Conservation (phyloP, 2,113 vertebrate genomes). For the Calypte anna region DNA sequence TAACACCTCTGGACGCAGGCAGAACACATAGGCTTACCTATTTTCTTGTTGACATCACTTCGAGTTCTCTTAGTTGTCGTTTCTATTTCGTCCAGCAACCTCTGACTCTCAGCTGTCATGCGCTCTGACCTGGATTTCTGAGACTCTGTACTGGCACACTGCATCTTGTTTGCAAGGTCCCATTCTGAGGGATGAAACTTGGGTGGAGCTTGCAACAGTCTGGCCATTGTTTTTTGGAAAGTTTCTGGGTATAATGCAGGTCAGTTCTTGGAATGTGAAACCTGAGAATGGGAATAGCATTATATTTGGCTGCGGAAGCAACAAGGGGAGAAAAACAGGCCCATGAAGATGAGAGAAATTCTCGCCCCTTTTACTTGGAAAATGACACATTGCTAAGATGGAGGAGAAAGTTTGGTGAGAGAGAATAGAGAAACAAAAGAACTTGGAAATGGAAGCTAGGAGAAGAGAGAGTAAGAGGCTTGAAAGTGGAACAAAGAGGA, state of each 20-base stretch:
- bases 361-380: too few species aligned
- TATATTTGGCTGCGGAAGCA: not conserved
- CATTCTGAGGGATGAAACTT: conserved; percentile 80
- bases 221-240: conserved; percentile 78
- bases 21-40: conserved; percentile 78
- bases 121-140: conserved; percentile 81
- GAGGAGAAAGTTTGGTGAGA: not conserved
- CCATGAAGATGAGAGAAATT: too few species aligned
- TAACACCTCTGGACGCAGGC: not conserved
- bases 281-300: conserved; percentile 8
- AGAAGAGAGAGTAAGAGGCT: not conserved
- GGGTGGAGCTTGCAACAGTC: conserved; percentile 57
- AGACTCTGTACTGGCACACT: conserved; percentile 72
- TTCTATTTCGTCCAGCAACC: conserved; percentile 84
- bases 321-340: not conserved
- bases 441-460: not conserved
- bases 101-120: conserved; percentile 78
- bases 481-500: not conserved
- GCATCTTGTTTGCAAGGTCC: conserved; percentile 74
- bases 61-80: conserved; percentile 82
- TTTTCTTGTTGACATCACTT: conserved; percentile 82
- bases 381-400: not conserved
- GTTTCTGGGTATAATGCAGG: not conserved
- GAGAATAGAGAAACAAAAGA: not conserved
- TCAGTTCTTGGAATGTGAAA: not conserved